Evolutionary conservation across 2,888 invertebrate genomes (phyloP).

Genomic region (Lasioglossum lativentre): DNA sequence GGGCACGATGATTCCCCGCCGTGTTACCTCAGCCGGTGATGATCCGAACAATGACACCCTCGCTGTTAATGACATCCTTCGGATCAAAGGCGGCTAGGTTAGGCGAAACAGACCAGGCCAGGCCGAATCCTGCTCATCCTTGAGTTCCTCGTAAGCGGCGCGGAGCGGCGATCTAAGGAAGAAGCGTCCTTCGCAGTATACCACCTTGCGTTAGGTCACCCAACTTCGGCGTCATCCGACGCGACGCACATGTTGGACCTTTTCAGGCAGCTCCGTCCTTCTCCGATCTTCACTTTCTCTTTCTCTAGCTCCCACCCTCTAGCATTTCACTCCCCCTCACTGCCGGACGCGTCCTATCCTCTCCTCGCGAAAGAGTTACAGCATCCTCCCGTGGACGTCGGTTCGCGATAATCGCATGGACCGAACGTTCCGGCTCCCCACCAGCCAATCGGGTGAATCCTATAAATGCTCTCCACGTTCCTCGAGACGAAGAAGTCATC

Average conservation of each 20-base stretch:
- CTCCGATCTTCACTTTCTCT: constrained; percentile 50
- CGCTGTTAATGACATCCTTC: not conserved
- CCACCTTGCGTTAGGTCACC: constrained; percentile 27
- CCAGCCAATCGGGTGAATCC: constrained; percentile 81
- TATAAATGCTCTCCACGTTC: constrained; percentile 83
- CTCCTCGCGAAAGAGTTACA: constrained; percentile 72
- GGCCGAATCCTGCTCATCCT: constrained; percentile 19
- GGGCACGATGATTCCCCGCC: not conserved
- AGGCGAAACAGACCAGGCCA: not conserved
- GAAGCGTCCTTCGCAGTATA: constrained; percentile 44
- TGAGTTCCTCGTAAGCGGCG: constrained; percentile 22
- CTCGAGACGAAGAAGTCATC: constrained; percentile 72
- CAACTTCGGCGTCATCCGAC: constrained; percentile 24
- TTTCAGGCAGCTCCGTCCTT: constrained; percentile 60
- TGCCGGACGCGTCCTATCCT: constrained; percentile 20
- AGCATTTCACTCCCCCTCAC: constrained; percentile 39
- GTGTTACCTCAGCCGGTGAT: constrained; percentile 32
- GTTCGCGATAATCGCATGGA: constrained; percentile 79
- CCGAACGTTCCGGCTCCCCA: constrained; percentile 75
- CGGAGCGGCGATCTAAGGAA: constrained; percentile 17
- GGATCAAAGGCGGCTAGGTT: not conserved
- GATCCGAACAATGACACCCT: constrained; percentile 25
- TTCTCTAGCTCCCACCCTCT: constrained; percentile 15
- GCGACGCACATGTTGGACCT: constrained; percentile 52
- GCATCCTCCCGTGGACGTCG: constrained; percentile 76